Evolutionary conservation across 2,797 vertebrate species (phyloP).

Genomic region (Microctenopoma lineatum): DNA sequence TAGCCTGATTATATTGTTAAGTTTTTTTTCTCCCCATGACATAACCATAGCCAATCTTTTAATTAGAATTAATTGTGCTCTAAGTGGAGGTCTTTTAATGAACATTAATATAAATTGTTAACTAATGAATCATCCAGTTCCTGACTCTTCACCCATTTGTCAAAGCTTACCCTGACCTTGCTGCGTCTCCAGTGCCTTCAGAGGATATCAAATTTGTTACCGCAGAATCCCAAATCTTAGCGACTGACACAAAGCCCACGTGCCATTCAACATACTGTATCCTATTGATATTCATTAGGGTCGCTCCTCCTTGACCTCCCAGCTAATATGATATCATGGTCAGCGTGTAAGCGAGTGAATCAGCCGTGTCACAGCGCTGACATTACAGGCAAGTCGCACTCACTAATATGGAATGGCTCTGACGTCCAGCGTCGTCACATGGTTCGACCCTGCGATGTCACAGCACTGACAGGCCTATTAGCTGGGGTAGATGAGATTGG

Average conservation of each 20-base stretch:
- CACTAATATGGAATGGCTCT: constrained; percentile 62
- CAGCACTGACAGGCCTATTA: constrained; percentile 75
- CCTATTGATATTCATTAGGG: constrained; percentile 61
- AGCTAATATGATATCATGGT: constrained; percentile 73
- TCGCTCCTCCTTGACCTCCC: constrained; percentile 57
- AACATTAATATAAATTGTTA: constrained; percentile 86
- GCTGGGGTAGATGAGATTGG: constrained; percentile 33
- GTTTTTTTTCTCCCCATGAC: constrained; percentile 71
- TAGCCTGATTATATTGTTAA: constrained; percentile 83
- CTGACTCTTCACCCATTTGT: constrained; percentile 59
- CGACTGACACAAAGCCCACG: constrained; percentile 12
- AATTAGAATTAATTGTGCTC: constrained; percentile 85
- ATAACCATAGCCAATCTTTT: constrained; percentile 78
- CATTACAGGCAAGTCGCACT: constrained; percentile 68
- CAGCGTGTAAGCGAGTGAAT: constrained; percentile 70
- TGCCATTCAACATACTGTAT: constrained; percentile 15
- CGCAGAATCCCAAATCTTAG: constrained; percentile 25
- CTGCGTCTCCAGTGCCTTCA: constrained; percentile 23
- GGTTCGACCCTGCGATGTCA: constrained; percentile 61
- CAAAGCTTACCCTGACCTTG: constrained; percentile 53
- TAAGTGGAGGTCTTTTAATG: constrained; percentile 84
- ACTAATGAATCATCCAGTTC: constrained; percentile 82
- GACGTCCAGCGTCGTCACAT: constrained; percentile 66
- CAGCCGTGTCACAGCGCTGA: constrained; percentile 67
- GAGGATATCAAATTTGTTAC: constrained; percentile 15